phyloP scores from a whole-genome alignment of 1,140 invertebrate species.

The Nephila pilipes region DNA sequence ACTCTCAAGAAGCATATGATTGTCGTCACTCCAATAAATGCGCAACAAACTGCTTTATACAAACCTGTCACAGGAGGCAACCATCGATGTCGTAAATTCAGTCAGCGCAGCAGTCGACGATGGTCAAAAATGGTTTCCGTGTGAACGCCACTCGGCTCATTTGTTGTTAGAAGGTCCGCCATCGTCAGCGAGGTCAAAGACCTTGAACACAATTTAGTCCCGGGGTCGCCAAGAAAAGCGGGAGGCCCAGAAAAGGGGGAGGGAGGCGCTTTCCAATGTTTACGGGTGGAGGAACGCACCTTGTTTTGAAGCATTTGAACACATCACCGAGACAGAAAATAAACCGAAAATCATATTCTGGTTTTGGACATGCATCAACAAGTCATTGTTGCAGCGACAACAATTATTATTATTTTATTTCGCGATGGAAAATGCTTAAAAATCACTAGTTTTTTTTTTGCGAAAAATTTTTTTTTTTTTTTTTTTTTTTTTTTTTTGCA shows the following conservation, averaged over 20 bases:
- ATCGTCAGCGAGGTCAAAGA: constrained; percentile 42
- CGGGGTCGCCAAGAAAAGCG: background rate
- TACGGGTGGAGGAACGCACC: background rate
- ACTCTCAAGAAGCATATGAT: too few relatives aligned
- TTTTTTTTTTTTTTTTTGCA: too few relatives aligned
- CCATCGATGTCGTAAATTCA: background rate
- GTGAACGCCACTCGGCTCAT: background rate
- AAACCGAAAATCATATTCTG: background rate
- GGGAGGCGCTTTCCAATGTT: constrained; percentile 3
- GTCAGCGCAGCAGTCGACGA: background rate
- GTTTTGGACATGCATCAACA: background rate
- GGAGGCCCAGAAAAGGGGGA: constrained; percentile 1
- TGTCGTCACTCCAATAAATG: too few relatives aligned
- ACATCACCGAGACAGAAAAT: background rate
- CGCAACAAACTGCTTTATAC: too few relatives aligned
- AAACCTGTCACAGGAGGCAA: too few relatives aligned
- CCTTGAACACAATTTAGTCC: constrained; percentile 37
- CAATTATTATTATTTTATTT: background rate
- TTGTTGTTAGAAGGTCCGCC: background rate
- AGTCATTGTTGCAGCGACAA: background rate
- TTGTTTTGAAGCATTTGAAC: background rate
- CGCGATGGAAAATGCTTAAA: too few relatives aligned
- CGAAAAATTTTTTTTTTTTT: too few relatives aligned
- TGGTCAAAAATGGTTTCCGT: background rate
- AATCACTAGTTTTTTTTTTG: too few relatives aligned